A percentile compares a stretch with the other conserved stretches of the same genome.
Evolutionary conservation across 2,113 vertebrate genomes (phyloP).

Genomic region (Lates calcarifer): DNA sequence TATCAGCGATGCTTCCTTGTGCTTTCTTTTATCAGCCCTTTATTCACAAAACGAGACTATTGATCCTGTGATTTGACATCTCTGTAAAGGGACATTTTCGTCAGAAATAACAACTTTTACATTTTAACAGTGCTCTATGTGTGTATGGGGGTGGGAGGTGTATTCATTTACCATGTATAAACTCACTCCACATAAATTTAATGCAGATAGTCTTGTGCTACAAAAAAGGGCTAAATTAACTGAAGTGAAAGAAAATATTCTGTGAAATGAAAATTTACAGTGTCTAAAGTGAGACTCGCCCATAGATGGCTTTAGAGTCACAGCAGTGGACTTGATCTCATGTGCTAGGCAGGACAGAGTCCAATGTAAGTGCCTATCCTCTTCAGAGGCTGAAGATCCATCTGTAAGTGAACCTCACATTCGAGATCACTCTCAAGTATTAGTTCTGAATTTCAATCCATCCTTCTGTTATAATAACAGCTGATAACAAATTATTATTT

Average conservation of each 20-base stretch:
- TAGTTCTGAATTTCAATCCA: background rate
- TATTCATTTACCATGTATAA: background rate
- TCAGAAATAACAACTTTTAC: conserved; percentile 15
- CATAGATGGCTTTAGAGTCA: background rate
- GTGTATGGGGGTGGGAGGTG: background rate
- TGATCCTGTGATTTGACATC: conserved; percentile 53
- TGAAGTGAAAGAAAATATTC: background rate
- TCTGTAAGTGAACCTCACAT: background rate
- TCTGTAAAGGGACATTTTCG: conserved; percentile 38
- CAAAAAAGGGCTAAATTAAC: background rate
- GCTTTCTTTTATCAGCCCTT: conserved; percentile 34
- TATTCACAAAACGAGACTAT: conserved; percentile 43
- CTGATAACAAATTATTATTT: background rate
- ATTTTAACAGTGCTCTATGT: background rate
- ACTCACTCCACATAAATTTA: background rate
- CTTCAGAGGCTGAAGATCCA: too few species aligned
- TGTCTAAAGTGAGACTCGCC: background rate
- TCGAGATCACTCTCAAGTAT: background rate
- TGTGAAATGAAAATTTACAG: background rate
- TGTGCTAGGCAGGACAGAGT: background rate
- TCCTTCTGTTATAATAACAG: background rate
- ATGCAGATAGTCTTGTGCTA: background rate
- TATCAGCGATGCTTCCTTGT: background rate
- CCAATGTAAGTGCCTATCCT: too few species aligned
- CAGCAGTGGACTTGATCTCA: background rate